Evolutionary conservation across 2,113 vertebrate genomes (phyloP).

Genomic region (Turnix velox): DNA sequence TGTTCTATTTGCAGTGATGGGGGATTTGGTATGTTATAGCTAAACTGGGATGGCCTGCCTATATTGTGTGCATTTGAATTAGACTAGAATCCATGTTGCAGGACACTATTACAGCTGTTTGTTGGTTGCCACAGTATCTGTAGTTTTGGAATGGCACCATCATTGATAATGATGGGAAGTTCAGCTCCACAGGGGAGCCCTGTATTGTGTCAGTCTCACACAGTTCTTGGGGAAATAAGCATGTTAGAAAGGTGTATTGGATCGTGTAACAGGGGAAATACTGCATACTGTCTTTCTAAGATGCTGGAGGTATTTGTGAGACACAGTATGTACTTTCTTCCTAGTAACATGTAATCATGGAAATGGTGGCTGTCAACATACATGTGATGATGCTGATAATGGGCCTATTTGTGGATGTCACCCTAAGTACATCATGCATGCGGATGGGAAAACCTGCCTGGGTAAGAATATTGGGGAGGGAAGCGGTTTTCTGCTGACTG

Average conservation of each 20-base stretch:
- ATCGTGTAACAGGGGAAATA: neutral
- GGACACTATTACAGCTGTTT: neutral
- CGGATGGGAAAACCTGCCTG: slow-evolving; percentile 86
- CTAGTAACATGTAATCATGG: slow-evolving; percentile 96
- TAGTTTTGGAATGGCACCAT: neutral
- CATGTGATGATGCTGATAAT: slow-evolving; percentile 88
- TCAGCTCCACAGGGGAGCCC: neutral
- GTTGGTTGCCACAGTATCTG: neutral
- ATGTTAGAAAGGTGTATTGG: neutral
- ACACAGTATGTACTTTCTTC: slow-evolving; percentile 5
- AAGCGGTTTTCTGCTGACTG: neutral
- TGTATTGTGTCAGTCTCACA: neutral
- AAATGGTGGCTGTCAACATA: slow-evolving; percentile 95
- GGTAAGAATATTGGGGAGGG: slow-evolving; percentile 75
- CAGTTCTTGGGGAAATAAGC: neutral
- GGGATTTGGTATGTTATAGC: neutral
- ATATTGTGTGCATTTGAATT: neutral
- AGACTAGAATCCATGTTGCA: neutral
- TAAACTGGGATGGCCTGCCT: neutral
- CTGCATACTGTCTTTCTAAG: neutral
- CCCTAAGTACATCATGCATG: slow-evolving; percentile 83
- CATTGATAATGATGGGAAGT: rapidly evolving
- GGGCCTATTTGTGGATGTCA: slow-evolving; percentile 92
- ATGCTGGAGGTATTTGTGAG: slow-evolving; percentile 9
- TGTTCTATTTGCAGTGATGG: neutral